phyloP scores from a whole-genome alignment of 1,140 invertebrate species.

The Lysiphlebus fabarum region DNA sequence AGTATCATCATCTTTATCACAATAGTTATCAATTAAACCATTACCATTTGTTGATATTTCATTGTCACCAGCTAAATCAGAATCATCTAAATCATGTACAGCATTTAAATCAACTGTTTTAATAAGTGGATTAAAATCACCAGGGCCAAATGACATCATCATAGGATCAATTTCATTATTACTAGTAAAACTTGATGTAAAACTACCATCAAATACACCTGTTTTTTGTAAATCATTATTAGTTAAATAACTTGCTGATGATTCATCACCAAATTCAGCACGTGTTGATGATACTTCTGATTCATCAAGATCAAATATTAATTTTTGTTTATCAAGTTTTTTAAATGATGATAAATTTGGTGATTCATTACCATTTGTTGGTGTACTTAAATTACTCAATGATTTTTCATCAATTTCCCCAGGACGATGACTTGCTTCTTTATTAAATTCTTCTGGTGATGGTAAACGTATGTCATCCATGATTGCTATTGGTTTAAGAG shows the following conservation, averaged over 20 bases:
- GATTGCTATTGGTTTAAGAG: conserved; percentile 55
- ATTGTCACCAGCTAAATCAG: conserved; percentile 56
- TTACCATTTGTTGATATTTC: conserved; percentile 27
- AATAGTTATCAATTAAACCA: conserved; percentile 15
- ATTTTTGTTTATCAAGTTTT: conserved; percentile 11
- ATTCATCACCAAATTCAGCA: conserved; percentile 56
- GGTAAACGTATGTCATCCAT: conserved; percentile 65
- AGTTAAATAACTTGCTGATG: conserved; percentile 37
- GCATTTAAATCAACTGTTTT: conserved; percentile 63
- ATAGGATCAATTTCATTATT: conserved; percentile 58
- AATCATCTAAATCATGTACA: conserved; percentile 61
- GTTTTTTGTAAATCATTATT: conserved; percentile 36
- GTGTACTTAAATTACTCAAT: conserved; percentile 23
- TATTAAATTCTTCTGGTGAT: conserved; percentile 61
- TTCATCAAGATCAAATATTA: conserved; percentile 44
- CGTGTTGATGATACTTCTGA: conserved; percentile 55
- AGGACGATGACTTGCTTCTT: conserved; percentile 60
- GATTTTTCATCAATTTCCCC: conserved; percentile 57
- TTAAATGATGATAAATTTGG: conserved; percentile 6
- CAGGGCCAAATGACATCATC: conserved; percentile 68
- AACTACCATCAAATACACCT: conserved; percentile 37
- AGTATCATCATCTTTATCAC: conserved; percentile 11
- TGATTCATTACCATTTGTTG: conserved; percentile 25
- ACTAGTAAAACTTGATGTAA: conserved; percentile 27
- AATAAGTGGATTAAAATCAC: conserved; percentile 60